phyloP scores from a whole-genome alignment of 1,140 invertebrate genomes.

The Penaeus indicus region DNA sequence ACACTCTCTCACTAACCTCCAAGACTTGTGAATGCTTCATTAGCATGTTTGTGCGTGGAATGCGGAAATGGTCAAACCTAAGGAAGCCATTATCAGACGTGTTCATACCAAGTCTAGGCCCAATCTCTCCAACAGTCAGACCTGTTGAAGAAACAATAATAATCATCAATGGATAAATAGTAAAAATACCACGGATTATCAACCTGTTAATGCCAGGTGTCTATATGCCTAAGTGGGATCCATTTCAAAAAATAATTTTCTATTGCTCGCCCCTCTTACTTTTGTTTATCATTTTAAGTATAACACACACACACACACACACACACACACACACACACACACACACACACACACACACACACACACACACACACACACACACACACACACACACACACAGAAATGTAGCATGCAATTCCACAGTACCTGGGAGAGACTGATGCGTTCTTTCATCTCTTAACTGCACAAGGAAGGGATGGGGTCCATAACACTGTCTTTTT shows the following conservation, averaged over 20 bases:
- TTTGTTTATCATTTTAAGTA: too few relatives aligned
- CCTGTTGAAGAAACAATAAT: conserved; percentile 72
- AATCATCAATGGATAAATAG: too few relatives aligned
- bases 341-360: neutral
- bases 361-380: neutral
- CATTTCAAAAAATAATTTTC: too few relatives aligned
- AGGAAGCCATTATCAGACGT: conserved; percentile 92
- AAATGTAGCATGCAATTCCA: neutral
- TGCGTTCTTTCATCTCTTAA: conserved; percentile 89
- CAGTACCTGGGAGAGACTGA: conserved; percentile 80
- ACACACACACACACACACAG: neutral
- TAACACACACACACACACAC: neutral
- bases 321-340: neutral
- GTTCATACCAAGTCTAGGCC: conserved; percentile 92
- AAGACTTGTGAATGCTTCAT: conserved; percentile 94
- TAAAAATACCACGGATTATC: too few relatives aligned
- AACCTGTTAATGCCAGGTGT: too few relatives aligned
- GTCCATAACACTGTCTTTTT: conserved; percentile 85
- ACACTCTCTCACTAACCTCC: conserved; percentile 71
- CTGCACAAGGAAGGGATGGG: conserved; percentile 94
- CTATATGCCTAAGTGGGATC: too few relatives aligned
- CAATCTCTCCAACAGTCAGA: conserved; percentile 95
- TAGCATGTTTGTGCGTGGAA: conserved; percentile 89
- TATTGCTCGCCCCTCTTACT: too few relatives aligned
- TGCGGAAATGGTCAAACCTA: conserved; percentile 86